Base-by-base conservation (phyloP, 1,140 invertebrate genomes). In the Sarcophaga peregrina region DNA sequence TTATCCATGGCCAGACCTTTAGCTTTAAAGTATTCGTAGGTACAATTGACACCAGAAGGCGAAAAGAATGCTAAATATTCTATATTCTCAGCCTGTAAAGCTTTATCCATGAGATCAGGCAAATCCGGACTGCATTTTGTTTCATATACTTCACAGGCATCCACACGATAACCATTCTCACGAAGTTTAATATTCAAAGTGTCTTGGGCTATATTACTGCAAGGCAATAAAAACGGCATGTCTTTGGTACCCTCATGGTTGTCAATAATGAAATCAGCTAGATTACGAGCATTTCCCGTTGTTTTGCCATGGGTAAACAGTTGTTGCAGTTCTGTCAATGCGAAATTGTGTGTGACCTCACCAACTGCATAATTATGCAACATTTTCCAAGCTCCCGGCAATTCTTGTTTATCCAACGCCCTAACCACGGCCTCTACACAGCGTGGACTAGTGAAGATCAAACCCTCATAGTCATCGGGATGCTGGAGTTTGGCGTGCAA, bases 21-120 rank as follows among this genome's bases (percentile, higher is more conserved):
- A 8, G 85, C 83, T 47, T 83, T 85, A 25, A 90, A 88, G 82
- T 88, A 87, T 37, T 90, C 87, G 37, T 85, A 47, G 3, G 86
- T 85, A 81, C 86, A 90, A 62, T 88, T 89, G 4, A 90, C 88
- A 0, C 92, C 92, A 0, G 92, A 93, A 0, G 92, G 92, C 52
- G 92, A 92, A 80, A 93, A 93, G 87, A 92, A 93, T 8, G 92
- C 92, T 83, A 93, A 85, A 75, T 91, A 92, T 62, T 91, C 91
- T 0, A 91, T 90, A 47, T 89, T 91, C 1, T 90, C 85, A 0
- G 90, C 86, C 58, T 91, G 88, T 8, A 93, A 84, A n/a, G 91
- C 90, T 8, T 84, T 84, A 58, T 90, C 91, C 82, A 93, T 86
- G 83, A 91, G 91, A 6, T 90, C 90, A 83, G 90, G 92, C 83